phyloP scores from a whole-genome alignment of 2,113 vertebrate species.

The Rana temporaria region DNA sequence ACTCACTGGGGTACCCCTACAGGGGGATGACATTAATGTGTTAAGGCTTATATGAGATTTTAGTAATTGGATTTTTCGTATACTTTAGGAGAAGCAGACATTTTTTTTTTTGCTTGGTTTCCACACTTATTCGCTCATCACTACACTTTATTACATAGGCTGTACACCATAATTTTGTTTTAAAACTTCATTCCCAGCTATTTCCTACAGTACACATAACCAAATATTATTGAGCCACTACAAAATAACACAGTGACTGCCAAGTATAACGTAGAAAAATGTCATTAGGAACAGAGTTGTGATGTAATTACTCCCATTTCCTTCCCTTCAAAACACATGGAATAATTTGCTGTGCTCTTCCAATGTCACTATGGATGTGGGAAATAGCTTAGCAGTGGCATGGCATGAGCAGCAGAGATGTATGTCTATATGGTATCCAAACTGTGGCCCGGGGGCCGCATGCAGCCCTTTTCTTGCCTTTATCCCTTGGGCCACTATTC shows the following conservation, averaged over 20 bases:
- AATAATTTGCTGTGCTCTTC: slow-evolving; percentile 37
- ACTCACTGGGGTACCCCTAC: too few species aligned
- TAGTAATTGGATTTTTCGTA: not conserved
- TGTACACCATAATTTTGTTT: not conserved
- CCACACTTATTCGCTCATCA: too few species aligned
- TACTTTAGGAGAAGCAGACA: not conserved
- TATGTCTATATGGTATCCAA: too few species aligned
- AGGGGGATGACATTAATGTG: not conserved
- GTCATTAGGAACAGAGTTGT: slow-evolving; percentile 38
- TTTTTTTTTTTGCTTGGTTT: too few species aligned
- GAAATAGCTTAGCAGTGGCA: too few species aligned
- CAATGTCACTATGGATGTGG: not conserved
- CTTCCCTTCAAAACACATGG: slow-evolving; percentile 45
- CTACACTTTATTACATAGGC: too few species aligned
- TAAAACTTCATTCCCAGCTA: not conserved
- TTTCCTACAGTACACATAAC: slow-evolving; percentile 32
- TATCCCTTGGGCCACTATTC: too few species aligned
- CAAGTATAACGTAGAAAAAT: slow-evolving; percentile 48
- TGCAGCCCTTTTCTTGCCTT: too few species aligned
- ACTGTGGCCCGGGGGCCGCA: too few species aligned
- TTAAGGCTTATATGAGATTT: too few species aligned
- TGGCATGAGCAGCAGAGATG: too few species aligned
- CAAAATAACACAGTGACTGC: slow-evolving; percentile 34
- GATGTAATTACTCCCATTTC: slow-evolving; percentile 44
- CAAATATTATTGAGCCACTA: slow-evolving; percentile 38